Conservation (phyloP, 2,888 invertebrate genomes). For the Eulithis prunata region DNA sequence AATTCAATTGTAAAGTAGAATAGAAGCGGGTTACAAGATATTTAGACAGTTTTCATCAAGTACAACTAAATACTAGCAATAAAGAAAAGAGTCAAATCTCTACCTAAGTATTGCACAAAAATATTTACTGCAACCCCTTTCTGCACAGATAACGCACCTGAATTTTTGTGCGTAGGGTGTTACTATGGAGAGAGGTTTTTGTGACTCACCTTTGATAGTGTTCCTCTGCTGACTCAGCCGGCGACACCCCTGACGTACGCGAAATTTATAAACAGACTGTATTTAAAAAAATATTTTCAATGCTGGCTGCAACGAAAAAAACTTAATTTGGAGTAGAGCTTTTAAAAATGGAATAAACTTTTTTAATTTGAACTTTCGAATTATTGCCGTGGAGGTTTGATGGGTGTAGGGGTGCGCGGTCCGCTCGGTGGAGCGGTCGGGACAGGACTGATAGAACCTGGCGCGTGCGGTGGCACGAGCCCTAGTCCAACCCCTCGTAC, state of each 20-base stretch:
- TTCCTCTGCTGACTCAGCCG: slow-evolving; percentile 76
- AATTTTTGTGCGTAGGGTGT: slow-evolving; percentile 68
- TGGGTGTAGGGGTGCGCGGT: slow-evolving; percentile 73
- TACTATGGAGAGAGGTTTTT: slow-evolving; percentile 72
- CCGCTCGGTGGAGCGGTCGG: slow-evolving; percentile 73
- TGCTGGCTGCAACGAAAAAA: slow-evolving; percentile 27
- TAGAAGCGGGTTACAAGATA: too few relatives aligned
- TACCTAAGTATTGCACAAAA: slow-evolving; percentile 3
- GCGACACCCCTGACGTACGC: slow-evolving; percentile 69
- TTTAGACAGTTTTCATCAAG: not conserved
- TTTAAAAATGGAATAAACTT: slow-evolving; percentile 33
- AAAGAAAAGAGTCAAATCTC: not conserved
- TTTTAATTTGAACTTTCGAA: slow-evolving; percentile 46
- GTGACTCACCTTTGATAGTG: slow-evolving; percentile 74
- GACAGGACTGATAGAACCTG: slow-evolving; percentile 74
- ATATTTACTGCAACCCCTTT: slow-evolving; percentile 32
- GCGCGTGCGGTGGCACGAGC: slow-evolving; percentile 68
- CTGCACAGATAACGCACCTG: slow-evolving; percentile 42
- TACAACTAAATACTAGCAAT: not conserved
- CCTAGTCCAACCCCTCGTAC: slow-evolving; percentile 59
- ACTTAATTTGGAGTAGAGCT: slow-evolving; percentile 12
- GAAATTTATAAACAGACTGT: slow-evolving; percentile 37
- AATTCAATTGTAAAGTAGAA: too few relatives aligned
- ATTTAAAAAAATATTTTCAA: slow-evolving; percentile 34
- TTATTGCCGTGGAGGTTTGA: slow-evolving; percentile 39